A percentile compares a stretch with the other conserved stretches of the same genome.
Evolutionary conservation across 2,113 vertebrate genomes (phyloP).

Genomic region (Ameiurus melas): DNA sequence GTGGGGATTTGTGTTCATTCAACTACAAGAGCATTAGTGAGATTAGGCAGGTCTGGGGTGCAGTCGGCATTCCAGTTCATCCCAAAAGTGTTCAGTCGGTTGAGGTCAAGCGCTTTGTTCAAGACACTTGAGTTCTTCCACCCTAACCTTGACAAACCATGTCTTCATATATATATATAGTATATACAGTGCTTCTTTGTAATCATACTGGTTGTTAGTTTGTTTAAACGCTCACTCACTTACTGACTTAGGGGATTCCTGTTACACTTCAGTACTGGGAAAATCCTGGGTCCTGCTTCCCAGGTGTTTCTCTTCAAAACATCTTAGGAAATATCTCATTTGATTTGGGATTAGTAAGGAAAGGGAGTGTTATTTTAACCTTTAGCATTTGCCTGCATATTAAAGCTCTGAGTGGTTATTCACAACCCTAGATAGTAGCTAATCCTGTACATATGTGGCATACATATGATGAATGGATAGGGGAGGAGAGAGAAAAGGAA

Average conservation of each 20-base stretch:
- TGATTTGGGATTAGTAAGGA: slow-evolving; percentile 45
- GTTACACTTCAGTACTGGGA: slow-evolving; percentile 36
- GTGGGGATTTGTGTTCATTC: neutral
- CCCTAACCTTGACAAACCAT: neutral
- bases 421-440: slow-evolving; percentile 57
- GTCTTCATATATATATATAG: neutral
- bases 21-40: neutral
- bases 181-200: too few species aligned
- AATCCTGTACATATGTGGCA: slow-evolving; percentile 31
- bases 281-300: slow-evolving; percentile 32
- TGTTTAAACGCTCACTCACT: neutral
- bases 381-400: neutral
- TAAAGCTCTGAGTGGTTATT: neutral
- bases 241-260: slow-evolving; percentile 6
- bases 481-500: neutral
- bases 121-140: neutral
- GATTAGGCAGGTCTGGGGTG: neutral
- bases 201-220: too few species aligned
- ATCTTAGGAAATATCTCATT: slow-evolving; percentile 59
- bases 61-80: neutral
- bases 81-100: neutral
- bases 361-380: slow-evolving; percentile 24
- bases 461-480: slow-evolving; percentile 4
- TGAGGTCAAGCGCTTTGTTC: neutral
- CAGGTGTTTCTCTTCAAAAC: slow-evolving; percentile 60